A percentile compares a stretch with the other conserved stretches of the same genome.
Conservation (phyloP, 2,797 vertebrate genomes). For the Gorsachius magnificus region DNA sequence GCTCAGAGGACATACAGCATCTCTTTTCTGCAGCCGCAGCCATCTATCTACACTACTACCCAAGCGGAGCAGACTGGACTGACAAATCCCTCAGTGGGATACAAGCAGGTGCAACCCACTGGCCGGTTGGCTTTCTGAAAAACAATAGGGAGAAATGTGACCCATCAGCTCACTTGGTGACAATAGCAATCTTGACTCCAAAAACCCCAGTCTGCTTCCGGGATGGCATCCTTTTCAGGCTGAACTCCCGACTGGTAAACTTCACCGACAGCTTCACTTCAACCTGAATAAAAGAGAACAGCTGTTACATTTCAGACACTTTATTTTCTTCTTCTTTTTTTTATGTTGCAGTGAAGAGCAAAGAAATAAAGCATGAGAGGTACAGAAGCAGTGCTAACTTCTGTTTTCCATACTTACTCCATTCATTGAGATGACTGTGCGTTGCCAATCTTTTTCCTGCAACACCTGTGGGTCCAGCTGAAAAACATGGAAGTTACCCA, state of each 20-base stretch:
- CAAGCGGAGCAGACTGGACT: background rate
- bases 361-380: background rate
- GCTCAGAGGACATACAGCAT: background rate
- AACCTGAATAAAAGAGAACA: constrained; percentile 75
- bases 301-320: background rate
- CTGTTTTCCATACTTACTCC: constrained; percentile 79
- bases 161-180: constrained; percentile 88
- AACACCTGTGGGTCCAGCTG: constrained; percentile 89
- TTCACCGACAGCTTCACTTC: constrained; percentile 94
- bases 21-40: background rate
- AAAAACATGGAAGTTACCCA: constrained; percentile 15
- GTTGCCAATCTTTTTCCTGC: constrained; percentile 93
- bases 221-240: constrained; percentile 92
- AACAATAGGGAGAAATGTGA: fast-evolving
- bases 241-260: constrained; percentile 93
- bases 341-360: background rate
- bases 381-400: background rate
- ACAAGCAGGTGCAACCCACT: background rate
- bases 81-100: background rate
- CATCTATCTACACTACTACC: background rate
- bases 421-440: constrained; percentile 88
- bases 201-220: constrained; percentile 94
- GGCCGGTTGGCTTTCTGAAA: background rate
- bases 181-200: constrained; percentile 90
- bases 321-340: background rate